Percentiles rank a stretch among this genome's conserved stretches.
Conservation (phyloP, 2,888 invertebrate species). For the Diplolepis rosae region DNA sequence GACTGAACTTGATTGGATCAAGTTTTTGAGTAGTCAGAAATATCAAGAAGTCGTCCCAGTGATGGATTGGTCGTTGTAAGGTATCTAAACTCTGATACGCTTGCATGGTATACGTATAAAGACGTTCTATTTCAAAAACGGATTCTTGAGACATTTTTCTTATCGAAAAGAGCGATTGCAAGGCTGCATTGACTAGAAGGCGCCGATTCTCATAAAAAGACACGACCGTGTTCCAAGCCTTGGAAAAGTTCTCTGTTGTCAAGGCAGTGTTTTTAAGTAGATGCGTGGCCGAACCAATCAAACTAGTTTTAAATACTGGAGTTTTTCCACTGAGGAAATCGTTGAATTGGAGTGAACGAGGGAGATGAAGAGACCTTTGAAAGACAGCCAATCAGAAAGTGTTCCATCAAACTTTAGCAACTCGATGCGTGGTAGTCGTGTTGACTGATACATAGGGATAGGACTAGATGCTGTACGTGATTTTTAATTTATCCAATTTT, state of each 20-base stretch:
- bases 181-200: constrained; percentile 30
- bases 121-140: constrained; percentile 1
- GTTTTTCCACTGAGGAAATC: neutral
- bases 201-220: constrained; percentile 39
- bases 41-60: constrained; percentile 41
- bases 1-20: constrained; percentile 29
- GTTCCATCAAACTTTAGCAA: constrained; percentile 16
- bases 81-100: constrained; percentile 34
- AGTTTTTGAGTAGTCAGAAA: constrained; percentile 31
- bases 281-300: constrained; percentile 32
- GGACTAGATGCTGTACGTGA: too few relatives aligned
- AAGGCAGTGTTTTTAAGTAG: constrained; percentile 37
- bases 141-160: constrained; percentile 31
- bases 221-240: constrained; percentile 33
- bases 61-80: constrained; percentile 32
- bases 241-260: constrained; percentile 38
- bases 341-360: neutral
- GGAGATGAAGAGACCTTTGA: constrained; percentile 18
- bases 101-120: constrained; percentile 12
- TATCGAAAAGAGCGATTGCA: constrained; percentile 24
- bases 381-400: constrained; percentile 23
- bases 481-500: too few relatives aligned
- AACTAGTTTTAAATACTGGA: constrained; percentile 37
- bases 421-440: neutral
- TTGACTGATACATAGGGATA: too few relatives aligned